Evolutionary conservation across 2,888 invertebrate species (phyloP), one percentile per base, ranked within the genome.

Genomic region (Lysandra coridon): DNA sequence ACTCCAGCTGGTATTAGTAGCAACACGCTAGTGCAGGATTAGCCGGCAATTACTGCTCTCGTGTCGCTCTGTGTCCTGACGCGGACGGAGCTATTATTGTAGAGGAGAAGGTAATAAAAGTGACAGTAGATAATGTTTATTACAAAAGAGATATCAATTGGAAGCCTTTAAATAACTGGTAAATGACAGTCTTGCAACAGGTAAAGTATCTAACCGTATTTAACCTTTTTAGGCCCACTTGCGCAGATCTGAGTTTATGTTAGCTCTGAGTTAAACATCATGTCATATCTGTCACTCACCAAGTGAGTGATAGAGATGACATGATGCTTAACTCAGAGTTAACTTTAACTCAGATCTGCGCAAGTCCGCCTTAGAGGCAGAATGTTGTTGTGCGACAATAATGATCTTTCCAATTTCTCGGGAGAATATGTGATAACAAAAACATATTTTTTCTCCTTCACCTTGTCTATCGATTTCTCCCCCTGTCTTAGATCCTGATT

Each of bases 21-120:
- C 85, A 80, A 80, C 80, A 80, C 75, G 75, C 49, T 12, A 4
- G 33, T 33, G 10, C 30, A 83, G 92, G 93, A 92, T 92, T 92
- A 92, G 87, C 89, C 89, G 88, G 88, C 89, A 92, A 92, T 92
- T 92, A 92, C 88, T 88, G 86, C 86, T 86, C 87, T 87, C 87
- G 82, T 78, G 80, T 82, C 80, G 86, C 83, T 84, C 83, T 82
- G 82, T 82, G 82, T 79, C 74, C 83, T 83, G 82, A 84, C 82
- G 69, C 23, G 23, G 23, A 23, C 23, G 23, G 14, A 14, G 14
- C 64, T 64, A 12, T 14, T 64, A 2, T 3, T 64, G 12, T 17
- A 37, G 33, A 14, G 7, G 69, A 23, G 23, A 23, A 23, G 33
- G 4, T 33, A 37, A 33, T 69, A 69, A 37, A 69, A 69, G 33